These are phyloP conservation scores for Anisognathus igniventris DNA, from an alignment of 2,797 vertebrate genomes.

Conservation along the genomic window DNA sequence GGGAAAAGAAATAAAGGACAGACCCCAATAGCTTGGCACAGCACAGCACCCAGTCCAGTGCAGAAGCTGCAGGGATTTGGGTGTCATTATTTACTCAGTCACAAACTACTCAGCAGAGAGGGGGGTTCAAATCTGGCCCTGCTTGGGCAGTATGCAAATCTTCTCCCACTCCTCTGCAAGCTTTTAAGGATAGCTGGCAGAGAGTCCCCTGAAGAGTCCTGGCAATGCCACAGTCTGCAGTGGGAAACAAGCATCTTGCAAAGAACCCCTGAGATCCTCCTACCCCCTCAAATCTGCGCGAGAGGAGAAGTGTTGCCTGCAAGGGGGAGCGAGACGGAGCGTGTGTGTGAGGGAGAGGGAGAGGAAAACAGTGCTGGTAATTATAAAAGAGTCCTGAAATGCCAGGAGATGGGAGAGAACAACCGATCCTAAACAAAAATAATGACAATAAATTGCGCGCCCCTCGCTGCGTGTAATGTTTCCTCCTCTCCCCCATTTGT, in stretches of 20 bases:
- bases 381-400: conserved; percentile 9
- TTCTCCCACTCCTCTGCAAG: conserved; percentile 55
- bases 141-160: conserved; percentile 51
- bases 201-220: conserved; percentile 63
- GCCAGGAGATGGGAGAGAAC: conserved; percentile 10
- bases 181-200: conserved; percentile 44
- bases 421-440: background rate
- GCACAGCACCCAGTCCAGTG: background rate
- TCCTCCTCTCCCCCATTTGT: background rate
- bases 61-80: background rate
- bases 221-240: conserved; percentile 55
- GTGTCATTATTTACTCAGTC: background rate
- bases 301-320: conserved; percentile 44
- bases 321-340: conserved; percentile 41
- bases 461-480: background rate
- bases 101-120: background rate
- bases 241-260: conserved; percentile 59
- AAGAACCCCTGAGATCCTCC: conserved; percentile 53
- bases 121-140: conserved; percentile 19
- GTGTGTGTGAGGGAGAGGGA: background rate
- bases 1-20: background rate
- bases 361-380: background rate
- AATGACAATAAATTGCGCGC: background rate
- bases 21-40: background rate
- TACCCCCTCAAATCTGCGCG: conserved; percentile 58